Conservation (phyloP, 2,888 invertebrate species). For the Herminia tarsipennalis region DNA sequence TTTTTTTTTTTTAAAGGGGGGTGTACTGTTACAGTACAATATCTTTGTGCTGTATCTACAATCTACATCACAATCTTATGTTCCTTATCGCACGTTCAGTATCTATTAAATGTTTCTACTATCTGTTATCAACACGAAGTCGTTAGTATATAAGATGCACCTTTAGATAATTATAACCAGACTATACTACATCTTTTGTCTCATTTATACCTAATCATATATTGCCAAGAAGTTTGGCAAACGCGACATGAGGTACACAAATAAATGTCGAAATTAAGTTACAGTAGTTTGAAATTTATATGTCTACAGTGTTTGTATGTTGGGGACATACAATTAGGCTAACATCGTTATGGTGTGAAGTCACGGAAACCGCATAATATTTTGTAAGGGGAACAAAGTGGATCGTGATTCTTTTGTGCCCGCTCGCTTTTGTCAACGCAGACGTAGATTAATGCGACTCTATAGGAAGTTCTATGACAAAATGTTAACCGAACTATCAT, state of each 20-base stretch:
- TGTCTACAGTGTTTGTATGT: slow-evolving; percentile 31
- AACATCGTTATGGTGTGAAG: slow-evolving; percentile 46
- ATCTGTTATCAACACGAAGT: too few relatives aligned
- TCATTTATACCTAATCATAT: too few relatives aligned
- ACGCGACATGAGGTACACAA: slow-evolving; percentile 13
- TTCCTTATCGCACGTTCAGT: too few relatives aligned
- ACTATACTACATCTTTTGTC: too few relatives aligned
- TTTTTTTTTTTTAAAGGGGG: too few relatives aligned
- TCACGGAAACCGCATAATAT: slow-evolving; percentile 57
- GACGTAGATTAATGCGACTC: slow-evolving; percentile 69
- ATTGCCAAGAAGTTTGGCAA: slow-evolving; percentile 4
- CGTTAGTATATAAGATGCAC: too few relatives aligned
- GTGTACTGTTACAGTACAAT: too few relatives aligned
- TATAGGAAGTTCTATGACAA: slow-evolving; percentile 30
- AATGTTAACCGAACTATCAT: slow-evolving; percentile 36
- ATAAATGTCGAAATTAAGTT: slow-evolving; percentile 32
- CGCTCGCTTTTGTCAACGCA: slow-evolving; percentile 60
- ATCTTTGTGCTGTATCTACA: too few relatives aligned
- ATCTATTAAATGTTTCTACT: too few relatives aligned
- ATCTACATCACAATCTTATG: too few relatives aligned
- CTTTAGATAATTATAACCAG: too few relatives aligned
- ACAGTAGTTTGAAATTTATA: slow-evolving; percentile 20
- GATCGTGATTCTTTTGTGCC: slow-evolving; percentile 59
- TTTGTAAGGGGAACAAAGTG: slow-evolving; percentile 40
- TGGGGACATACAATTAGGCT: slow-evolving; percentile 46